Conservation (phyloP, 1,140 invertebrate genomes). For the Triops longicaudatus region DNA sequence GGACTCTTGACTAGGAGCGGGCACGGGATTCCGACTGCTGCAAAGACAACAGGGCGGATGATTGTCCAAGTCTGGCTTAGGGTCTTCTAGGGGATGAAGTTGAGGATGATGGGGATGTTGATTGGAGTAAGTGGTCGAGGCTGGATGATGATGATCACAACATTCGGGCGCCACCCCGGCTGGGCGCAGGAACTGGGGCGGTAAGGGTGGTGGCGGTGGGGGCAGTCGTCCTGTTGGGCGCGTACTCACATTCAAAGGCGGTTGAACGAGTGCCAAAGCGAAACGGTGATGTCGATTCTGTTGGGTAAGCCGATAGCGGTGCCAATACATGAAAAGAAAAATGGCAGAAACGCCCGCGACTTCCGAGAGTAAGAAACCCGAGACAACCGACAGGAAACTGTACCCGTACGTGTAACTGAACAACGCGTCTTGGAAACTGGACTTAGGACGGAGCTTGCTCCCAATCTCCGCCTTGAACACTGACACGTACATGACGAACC, state of each 20-base stretch:
- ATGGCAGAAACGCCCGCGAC: slow-evolving; percentile 74
- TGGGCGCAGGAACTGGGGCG: neutral
- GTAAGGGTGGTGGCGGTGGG: slow-evolving; percentile 1
- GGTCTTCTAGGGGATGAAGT: neutral
- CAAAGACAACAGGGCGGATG: slow-evolving; percentile 5
- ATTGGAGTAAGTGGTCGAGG: neutral
- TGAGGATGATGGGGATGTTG: neutral
- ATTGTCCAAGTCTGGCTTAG: neutral
- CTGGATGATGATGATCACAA: slow-evolving; percentile 20
- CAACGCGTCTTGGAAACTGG: slow-evolving; percentile 61
- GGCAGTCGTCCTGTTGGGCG: slow-evolving; percentile 20
- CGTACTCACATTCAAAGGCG: slow-evolving; percentile 21
- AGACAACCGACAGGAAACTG: slow-evolving; percentile 69
- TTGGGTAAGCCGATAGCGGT: slow-evolving; percentile 25
- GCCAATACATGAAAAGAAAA: slow-evolving; percentile 65
- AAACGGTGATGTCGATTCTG: slow-evolving; percentile 25
- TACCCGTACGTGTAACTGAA: slow-evolving; percentile 80
- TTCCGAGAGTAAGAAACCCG: slow-evolving; percentile 72
- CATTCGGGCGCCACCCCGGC: neutral
- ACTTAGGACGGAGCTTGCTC: slow-evolving; percentile 68
- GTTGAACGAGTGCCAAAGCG: slow-evolving; percentile 25
- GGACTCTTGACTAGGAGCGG: neutral
- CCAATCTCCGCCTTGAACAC: slow-evolving; percentile 83
- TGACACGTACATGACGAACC: slow-evolving; percentile 85
- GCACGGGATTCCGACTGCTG: neutral